These are phyloP conservation scores for Serripes groenlandicus DNA, from an alignment of 2,888 invertebrate genomes.

Conservation along the genomic window DNA sequence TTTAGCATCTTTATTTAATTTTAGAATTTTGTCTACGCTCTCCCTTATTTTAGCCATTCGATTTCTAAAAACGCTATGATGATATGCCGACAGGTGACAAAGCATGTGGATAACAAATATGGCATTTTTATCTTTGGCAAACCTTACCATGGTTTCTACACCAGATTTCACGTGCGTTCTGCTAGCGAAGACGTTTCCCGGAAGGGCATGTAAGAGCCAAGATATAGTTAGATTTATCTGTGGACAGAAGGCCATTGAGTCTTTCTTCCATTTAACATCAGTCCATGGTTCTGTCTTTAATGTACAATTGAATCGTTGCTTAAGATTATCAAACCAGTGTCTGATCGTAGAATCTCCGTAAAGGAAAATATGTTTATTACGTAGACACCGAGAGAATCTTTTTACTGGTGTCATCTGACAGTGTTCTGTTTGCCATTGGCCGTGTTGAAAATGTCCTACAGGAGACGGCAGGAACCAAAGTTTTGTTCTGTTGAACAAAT, in stretches of 20 bases:
- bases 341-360: slow-evolving; percentile 37
- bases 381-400: slow-evolving; percentile 11
- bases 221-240: background rate
- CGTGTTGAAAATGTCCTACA: background rate
- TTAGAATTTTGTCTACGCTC: slow-evolving; percentile 10
- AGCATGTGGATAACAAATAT: slow-evolving; percentile 27
- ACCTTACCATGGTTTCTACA: background rate
- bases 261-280: slow-evolving; percentile 21
- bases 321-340: slow-evolving; percentile 31
- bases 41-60: slow-evolving; percentile 11
- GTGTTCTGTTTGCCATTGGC: background rate
- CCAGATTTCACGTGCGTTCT: background rate
- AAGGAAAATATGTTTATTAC: slow-evolving; percentile 16
- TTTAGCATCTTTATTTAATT: slow-evolving; percentile 4
- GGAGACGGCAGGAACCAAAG: slow-evolving; percentile 5
- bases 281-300: slow-evolving; percentile 28
- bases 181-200: background rate
- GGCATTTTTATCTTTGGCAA: slow-evolving; percentile 5
- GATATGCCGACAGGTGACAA: slow-evolving; percentile 26
- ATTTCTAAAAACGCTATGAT: slow-evolving; percentile 10
- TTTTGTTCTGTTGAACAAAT: background rate
- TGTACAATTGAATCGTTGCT: background rate
- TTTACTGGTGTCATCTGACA: background rate
- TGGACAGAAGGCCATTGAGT: background rate
- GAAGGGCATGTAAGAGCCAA: slow-evolving; percentile 16